These are phyloP conservation scores for Gambusia holbrooki DNA, from an alignment of 2,113 vertebrate species.

Conservation along the genomic window DNA sequence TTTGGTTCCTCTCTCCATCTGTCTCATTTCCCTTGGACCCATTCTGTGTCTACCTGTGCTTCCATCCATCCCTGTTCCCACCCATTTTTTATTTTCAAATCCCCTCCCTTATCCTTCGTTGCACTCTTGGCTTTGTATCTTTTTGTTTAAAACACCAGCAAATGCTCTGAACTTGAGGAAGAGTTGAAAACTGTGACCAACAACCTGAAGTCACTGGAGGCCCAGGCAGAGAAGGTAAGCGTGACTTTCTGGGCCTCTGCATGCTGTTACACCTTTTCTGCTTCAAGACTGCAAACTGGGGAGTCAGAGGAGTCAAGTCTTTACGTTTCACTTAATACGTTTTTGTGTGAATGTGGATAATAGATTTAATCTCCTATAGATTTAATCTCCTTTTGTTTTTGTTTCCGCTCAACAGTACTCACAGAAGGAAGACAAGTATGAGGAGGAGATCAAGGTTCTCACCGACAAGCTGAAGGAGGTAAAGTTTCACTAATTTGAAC, in stretches of 20 bases:
- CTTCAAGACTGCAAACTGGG: constrained; percentile 4
- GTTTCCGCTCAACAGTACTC: constrained; percentile 91
- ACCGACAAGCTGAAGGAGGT: constrained; percentile 99
- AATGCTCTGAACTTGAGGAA: constrained; percentile 99
- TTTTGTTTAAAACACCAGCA: constrained; percentile 90
- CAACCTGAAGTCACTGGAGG: constrained; percentile 99
- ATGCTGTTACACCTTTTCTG: constrained; percentile 39
- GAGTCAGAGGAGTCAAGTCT: not conserved
- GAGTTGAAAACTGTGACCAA: constrained; percentile 99
- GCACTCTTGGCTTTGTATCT: constrained; percentile 73
- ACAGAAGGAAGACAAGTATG: constrained; percentile 98
- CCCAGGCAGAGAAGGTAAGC: constrained; percentile 99
- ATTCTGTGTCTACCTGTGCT: constrained; percentile 56
- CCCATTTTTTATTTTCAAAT: not conserved
- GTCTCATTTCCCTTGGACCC: constrained; percentile 66
- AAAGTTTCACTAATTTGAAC: constrained; percentile 60
- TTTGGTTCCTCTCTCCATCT: constrained; percentile 67
- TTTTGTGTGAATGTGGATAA: not conserved
- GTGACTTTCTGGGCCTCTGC: constrained; percentile 24
- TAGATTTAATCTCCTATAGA: not conserved
- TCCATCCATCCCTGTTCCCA: constrained; percentile 17
- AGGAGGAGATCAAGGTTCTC: constrained; percentile 99
- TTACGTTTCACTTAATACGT: not conserved
- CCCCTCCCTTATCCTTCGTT: constrained; percentile 35
- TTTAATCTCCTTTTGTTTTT: not conserved